These are phyloP conservation scores for Ceyx margarethae DNA, from an alignment of 2,113 vertebrate species.

Conservation along the genomic window DNA sequence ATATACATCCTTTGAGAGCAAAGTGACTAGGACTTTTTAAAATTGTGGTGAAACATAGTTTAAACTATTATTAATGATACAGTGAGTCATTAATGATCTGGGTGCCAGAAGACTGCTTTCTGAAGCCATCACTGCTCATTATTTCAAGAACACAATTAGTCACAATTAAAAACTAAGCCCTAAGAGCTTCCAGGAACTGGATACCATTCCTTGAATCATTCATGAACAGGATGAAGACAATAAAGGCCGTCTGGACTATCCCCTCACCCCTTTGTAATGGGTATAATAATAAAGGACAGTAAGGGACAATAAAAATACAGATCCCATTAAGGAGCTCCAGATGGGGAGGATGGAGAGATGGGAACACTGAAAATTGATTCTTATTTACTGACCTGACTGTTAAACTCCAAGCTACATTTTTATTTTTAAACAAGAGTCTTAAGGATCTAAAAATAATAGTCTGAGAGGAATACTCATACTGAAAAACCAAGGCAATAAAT, in stretches of 20 bases:
- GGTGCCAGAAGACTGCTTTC: conserved; percentile 1
- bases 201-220: conserved; percentile 14
- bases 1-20: background rate
- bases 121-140: background rate
- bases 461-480: background rate
- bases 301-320: background rate
- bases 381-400: background rate
- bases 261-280: background rate
- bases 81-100: conserved; percentile 8
- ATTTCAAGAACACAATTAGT: conserved; percentile 33
- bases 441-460: background rate
- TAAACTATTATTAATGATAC: background rate
- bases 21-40: background rate
- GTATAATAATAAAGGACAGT: background rate
- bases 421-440: background rate
- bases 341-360: background rate
- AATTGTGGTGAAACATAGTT: background rate
- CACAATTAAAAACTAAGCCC: background rate
- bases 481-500: background rate
- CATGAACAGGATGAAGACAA: background rate
- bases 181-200: conserved; percentile 29
- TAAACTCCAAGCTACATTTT: background rate
- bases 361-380: background rate
- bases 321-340: background rate
- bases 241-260: background rate